Evolutionary conservation across 2,797 vertebrate species (phyloP).

Genomic region (Oryzias sinensis): DNA sequence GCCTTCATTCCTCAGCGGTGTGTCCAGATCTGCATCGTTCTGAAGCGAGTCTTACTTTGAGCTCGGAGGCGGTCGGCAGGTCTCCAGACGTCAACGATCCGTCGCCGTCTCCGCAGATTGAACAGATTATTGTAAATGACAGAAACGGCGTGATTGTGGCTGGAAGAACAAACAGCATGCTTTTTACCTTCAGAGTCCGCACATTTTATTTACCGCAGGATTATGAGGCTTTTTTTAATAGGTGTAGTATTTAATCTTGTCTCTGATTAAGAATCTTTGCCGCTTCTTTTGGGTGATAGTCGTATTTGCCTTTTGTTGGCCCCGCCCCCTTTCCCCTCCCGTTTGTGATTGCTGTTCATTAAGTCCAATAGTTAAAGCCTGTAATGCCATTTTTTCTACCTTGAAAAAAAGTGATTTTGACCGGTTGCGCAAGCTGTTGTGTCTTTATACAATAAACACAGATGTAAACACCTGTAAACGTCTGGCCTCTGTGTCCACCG

Average conservation of each 20-base stretch:
- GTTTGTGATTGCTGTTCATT: slow-evolving; percentile 59
- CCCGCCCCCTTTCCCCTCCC: slow-evolving; percentile 26
- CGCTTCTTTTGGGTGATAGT: slow-evolving; percentile 53
- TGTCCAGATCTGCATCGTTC: slow-evolving; percentile 44
- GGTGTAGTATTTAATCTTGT: slow-evolving; percentile 68
- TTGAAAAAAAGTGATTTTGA: slow-evolving; percentile 61
- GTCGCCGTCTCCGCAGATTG: slow-evolving; percentile 44
- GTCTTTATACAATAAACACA: slow-evolving; percentile 78
- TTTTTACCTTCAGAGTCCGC: slow-evolving; percentile 55
- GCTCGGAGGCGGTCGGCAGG: slow-evolving; percentile 52
- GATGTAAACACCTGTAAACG: slow-evolving; percentile 60
- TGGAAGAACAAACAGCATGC: slow-evolving; percentile 69
- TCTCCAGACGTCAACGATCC: slow-evolving; percentile 55
- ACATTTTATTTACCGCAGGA: slow-evolving; percentile 55
- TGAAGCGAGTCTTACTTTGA: slow-evolving; percentile 61
- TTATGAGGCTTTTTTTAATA: slow-evolving; percentile 55
- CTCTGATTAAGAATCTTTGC: slow-evolving; percentile 59
- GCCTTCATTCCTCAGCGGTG: slow-evolving; percentile 44
- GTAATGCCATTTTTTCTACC: slow-evolving; percentile 63
- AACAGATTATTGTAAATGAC: slow-evolving; percentile 50
- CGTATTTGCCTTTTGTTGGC: slow-evolving; percentile 39
- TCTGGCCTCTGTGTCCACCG: background rate
- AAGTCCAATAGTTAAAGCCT: slow-evolving; percentile 50
- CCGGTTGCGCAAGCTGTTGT: slow-evolving; percentile 58
- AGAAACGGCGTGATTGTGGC: too few relatives aligned